phyloP scores from a whole-genome alignment of 2,888 invertebrate genomes.

The Hymenopus coronatus region DNA sequence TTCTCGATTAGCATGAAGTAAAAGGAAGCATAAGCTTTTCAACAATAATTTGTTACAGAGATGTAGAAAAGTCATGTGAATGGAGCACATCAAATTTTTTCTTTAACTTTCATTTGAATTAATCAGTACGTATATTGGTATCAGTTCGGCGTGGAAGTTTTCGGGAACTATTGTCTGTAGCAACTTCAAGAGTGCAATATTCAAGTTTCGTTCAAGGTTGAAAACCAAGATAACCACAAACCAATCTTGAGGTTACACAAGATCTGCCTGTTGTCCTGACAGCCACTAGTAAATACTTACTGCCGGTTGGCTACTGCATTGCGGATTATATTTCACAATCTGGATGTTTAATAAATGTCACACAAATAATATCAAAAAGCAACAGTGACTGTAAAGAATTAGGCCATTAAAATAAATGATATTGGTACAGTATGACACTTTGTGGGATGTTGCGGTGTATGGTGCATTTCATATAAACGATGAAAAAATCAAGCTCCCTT shows the following conservation, averaged over 20 bases:
- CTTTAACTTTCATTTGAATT: too few relatives aligned
- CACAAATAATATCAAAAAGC: not conserved
- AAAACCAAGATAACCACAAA: not conserved
- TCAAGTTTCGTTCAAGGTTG: not conserved
- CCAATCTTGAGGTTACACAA: not conserved
- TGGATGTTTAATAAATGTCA: not conserved
- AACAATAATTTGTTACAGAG: too few relatives aligned
- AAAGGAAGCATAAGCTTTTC: too few relatives aligned
- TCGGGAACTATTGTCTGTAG: not conserved
- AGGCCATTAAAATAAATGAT: not conserved
- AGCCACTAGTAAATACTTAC: not conserved
- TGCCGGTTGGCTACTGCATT: not conserved
- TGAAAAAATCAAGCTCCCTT: too few relatives aligned
- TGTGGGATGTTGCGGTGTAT: too few relatives aligned
- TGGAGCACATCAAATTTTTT: too few relatives aligned
- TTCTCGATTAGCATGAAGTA: too few relatives aligned
- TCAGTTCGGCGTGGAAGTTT: not conserved
- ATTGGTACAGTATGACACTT: not conserved
- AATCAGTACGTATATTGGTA: not conserved
- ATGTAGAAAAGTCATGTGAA: too few relatives aligned
- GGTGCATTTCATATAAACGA: too few relatives aligned
- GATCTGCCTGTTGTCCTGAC: not conserved
- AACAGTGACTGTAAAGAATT: not conserved
- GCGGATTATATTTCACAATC: not conserved
- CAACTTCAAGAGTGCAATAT: not conserved